A percentile compares a stretch with the other conserved stretches of the same genome.
phyloP scores from a whole-genome alignment of 1,140 invertebrate genomes.

The Drosophila elegans region DNA sequence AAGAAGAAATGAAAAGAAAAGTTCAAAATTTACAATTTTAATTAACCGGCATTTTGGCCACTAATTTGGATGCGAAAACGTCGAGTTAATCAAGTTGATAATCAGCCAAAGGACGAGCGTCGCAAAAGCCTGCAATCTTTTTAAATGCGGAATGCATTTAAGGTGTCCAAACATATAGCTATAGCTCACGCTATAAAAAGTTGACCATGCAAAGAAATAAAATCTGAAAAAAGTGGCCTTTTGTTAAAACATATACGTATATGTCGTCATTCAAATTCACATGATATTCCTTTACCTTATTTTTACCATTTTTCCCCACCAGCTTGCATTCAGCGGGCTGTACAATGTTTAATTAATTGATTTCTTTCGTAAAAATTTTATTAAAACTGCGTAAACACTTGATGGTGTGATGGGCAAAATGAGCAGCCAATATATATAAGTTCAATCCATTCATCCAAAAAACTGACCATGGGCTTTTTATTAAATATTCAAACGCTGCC shows the following conservation, averaged over 20 bases:
- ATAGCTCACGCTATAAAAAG: neutral
- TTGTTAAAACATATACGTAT: neutral
- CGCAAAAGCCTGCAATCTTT: neutral
- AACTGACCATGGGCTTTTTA: constrained; percentile 27
- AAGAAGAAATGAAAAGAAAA: constrained; percentile 42
- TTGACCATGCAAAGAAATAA: neutral
- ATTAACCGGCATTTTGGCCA: constrained; percentile 66
- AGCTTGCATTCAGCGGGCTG: constrained; percentile 8
- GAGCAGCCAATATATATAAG: constrained; percentile 29
- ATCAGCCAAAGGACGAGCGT: neutral
- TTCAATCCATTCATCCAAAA: neutral
- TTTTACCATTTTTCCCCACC: constrained; percentile 2
- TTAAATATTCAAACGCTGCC: constrained; percentile 27
- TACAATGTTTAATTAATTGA: constrained; percentile 72
- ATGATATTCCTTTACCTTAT: neutral
- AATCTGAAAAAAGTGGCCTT: neutral
- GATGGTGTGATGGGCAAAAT: constrained; percentile 26
- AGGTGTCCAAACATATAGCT: neutral
- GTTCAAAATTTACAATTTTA: constrained; percentile 79
- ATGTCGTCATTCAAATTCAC: neutral
- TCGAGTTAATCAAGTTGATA: constrained; percentile 27
- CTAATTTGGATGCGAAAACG: constrained; percentile 39
- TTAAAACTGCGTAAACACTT: constrained; percentile 62
- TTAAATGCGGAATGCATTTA: neutral
- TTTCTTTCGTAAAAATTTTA: constrained; percentile 64